These are phyloP conservation scores for Drosophila algonquin DNA, from an alignment of 2,888 invertebrate species.

Conservation along the genomic window DNA sequence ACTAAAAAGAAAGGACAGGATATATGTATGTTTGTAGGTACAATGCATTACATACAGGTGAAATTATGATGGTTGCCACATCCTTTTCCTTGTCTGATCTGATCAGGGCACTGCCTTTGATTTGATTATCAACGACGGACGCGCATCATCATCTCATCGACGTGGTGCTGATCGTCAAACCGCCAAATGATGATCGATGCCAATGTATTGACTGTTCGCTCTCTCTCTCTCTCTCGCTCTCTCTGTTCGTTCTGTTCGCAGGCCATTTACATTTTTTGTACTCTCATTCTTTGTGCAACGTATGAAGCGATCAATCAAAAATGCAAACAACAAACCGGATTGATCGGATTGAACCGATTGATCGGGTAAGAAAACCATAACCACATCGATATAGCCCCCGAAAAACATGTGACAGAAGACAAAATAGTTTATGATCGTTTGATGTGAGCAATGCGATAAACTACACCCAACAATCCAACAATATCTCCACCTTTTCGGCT, in stretches of 20 bases:
- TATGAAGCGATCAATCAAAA: slow-evolving; percentile 83
- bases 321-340: slow-evolving; percentile 65
- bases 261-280: slow-evolving; percentile 73
- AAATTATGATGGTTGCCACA: slow-evolving; percentile 75
- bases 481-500: neutral
- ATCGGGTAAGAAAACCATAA: slow-evolving; percentile 10
- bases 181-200: slow-evolving; percentile 78
- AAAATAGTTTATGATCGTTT: slow-evolving; percentile 80
- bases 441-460: slow-evolving; percentile 63
- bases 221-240: slow-evolving; percentile 7
- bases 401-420: slow-evolving; percentile 61
- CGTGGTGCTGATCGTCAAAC: slow-evolving; percentile 58
- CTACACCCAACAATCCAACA: slow-evolving; percentile 46
- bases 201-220: slow-evolving; percentile 35
- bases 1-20: slow-evolving; percentile 29
- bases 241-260: slow-evolving; percentile 22
- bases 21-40: neutral
- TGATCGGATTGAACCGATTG: slow-evolving; percentile 30
- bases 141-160: slow-evolving; percentile 11
- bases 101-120: slow-evolving; percentile 53
- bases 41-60: slow-evolving; percentile 60
- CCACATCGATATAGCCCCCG: slow-evolving; percentile 22
- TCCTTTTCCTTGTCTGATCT: slow-evolving; percentile 27
- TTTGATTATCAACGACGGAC: slow-evolving; percentile 65
- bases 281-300: slow-evolving; percentile 56